Base-by-base conservation (phyloP, 2,797 vertebrate species). In the Myotis myotis region DNA sequence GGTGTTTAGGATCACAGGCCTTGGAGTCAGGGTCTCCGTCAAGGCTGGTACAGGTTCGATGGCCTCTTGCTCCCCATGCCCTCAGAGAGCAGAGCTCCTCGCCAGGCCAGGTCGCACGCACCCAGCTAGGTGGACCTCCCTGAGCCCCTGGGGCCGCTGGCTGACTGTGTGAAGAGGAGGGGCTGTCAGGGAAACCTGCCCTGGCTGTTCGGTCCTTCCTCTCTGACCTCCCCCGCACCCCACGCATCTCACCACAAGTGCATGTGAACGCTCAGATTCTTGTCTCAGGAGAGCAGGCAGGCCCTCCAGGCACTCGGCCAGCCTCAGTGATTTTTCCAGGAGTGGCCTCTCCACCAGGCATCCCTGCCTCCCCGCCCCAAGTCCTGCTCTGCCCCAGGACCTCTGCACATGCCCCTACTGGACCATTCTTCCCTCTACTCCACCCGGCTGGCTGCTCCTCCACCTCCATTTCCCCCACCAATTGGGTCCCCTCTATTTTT, bases 41-140 rank as follows among this genome's bases (percentile, higher is more conserved):
- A 3, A 13, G 22, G 68, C 84, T 11, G 2, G 6, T 33, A 16
- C 28, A 55, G n/a, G 41, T n/a, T 55, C 17, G 1, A 30, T 5
- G 51, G 1, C 1, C 6, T 36, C 20, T 41, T 3, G 0, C 16
- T 44, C 4, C 0, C 44, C 80, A 33, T 0, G 10, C 7, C 36
- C 57, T 36, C 11, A 5, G 53, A 53, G 44, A 72, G 17, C 53
- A 47, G 72, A 55, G 30, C 53, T 23, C 13, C 66, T 36, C 13
- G 2, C 87, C 16, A 9, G 53, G 72, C 53, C 13, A 36, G 22
- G 53, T 33, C 9, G 12, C 80, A 53, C 44, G 0, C 0, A 28
- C 11, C 2, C 0, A 33, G 71, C 1, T 7, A 20, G 64, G 17
- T 1, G 2, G 30, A 11, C 33, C 41, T 44, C 13, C 33, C 70